Evolutionary conservation across 2,113 vertebrate species (phyloP), one percentile per base, ranked within the genome.

Genomic region (Chaenocephalus aceratus): DNA sequence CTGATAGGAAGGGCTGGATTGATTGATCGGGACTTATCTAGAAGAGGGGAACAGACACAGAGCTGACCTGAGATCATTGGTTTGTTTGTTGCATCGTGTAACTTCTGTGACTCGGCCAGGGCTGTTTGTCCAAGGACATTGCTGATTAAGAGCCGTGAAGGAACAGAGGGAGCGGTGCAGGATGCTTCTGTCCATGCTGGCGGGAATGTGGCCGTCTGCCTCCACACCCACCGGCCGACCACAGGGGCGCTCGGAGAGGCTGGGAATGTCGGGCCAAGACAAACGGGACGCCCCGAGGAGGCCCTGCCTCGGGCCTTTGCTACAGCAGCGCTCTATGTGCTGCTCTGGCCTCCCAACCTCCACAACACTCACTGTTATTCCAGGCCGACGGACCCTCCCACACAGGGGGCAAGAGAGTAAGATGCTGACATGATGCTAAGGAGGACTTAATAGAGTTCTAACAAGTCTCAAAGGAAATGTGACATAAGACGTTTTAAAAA

Each of bases 171-270:
- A 80, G 80, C 61, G 61, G 81, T 23, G 71, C 51, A 30, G 70
- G 89, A 88, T 76, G 83, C 85, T 86, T 92, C 76, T 80, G 88
- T 90, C 79, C 73, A 69, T 60, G 75, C 76, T 70, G 81, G 77
- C 44, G 82, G 85, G 92, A 92, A 93, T 91, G 90, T 79, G 91
- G 90, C 75, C 74, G 86, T 92, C 90, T 90, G 91, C 82, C 77
- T 92, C 92, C 91, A 89, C 93, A 87, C 91, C 92, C 93, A 92
- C 90, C 78, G 84, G 86, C 91, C 72, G 80, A 94, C 92, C 94
- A 80, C 93, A 93, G 93, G 86, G 93, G 84, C 65, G 80, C 89
- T 87, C 64, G 16, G 83, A 89, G 86, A 90, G 87, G 89, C 90
- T 72, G 87, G 72, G 86, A 88, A 88, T 83, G 81, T 83, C 6